Evolutionary conservation across 2,797 vertebrate species (phyloP).

Genomic region (Myotis daubentonii): DNA sequence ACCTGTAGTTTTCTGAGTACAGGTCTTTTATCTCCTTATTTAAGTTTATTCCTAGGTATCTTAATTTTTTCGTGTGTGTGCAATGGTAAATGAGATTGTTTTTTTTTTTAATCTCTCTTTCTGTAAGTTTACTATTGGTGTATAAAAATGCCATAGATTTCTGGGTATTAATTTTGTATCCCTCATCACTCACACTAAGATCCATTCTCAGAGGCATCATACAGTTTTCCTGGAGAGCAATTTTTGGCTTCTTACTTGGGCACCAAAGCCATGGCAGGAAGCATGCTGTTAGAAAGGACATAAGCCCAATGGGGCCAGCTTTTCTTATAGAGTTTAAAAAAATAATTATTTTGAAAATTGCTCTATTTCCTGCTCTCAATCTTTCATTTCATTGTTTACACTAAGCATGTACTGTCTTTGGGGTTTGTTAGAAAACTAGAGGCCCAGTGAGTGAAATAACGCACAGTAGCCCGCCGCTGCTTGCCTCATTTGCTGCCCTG

Average conservation of each 20-base stretch:
- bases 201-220: background rate
- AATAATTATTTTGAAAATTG: background rate
- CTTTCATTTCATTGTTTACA: background rate
- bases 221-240: background rate
- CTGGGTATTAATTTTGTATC: too few relatives aligned
- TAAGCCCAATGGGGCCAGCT: background rate
- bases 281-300: background rate
- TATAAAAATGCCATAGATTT: too few relatives aligned
- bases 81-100: too few relatives aligned
- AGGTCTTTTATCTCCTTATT: too few relatives aligned
- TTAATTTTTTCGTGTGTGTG: too few relatives aligned
- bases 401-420: background rate
- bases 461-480: too few relatives aligned
- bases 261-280: background rate
- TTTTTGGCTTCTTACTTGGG: background rate
- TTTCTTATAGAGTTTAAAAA: background rate
- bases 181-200: background rate
- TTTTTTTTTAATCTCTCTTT: too few relatives aligned
- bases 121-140: too few relatives aligned
- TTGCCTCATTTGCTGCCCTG: too few relatives aligned
- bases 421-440: background rate
- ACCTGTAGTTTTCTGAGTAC: too few relatives aligned
- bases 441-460: too few relatives aligned
- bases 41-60: too few relatives aligned
- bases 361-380: background rate